Evolutionary conservation across 2,888 invertebrate species (phyloP).

Genomic region (Gymnoscelis rufifasciata): DNA sequence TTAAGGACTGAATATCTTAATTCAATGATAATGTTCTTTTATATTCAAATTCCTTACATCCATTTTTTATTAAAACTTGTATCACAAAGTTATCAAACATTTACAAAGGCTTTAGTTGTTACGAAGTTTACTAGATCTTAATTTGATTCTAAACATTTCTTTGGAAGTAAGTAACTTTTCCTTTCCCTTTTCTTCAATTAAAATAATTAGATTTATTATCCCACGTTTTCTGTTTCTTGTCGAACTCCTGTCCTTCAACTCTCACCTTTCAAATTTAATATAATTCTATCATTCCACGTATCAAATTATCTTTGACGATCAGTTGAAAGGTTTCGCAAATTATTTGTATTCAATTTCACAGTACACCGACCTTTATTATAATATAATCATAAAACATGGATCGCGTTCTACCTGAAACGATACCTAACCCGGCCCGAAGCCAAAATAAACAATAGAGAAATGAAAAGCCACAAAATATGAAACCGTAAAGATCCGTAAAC

Average conservation of each 20-base stretch:
- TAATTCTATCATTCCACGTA: background rate
- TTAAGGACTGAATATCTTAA: no score
- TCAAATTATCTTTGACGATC: background rate
- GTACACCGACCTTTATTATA: background rate
- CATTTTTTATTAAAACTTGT: no score
- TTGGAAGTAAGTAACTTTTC: background rate
- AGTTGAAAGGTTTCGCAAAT: background rate
- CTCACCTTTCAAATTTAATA: background rate
- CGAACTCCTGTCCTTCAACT: background rate
- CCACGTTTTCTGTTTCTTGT: background rate
- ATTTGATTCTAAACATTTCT: background rate
- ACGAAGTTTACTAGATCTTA: background rate
- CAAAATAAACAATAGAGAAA: constrained; percentile 17
- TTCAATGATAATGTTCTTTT: no score
- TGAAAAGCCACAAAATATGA: constrained; percentile 9
- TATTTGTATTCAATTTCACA: background rate
- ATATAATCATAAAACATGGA: constrained; percentile 2
- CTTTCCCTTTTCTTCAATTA: no score
- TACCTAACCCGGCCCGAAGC: background rate
- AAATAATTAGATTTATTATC: background rate
- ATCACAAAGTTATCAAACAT: no score
- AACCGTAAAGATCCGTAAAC: no score
- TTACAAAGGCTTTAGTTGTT: no score
- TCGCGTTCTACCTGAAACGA: constrained; percentile 3
- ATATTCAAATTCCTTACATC: no score